Evolutionary conservation across 2,113 vertebrate genomes (phyloP).

Genomic region (Stegastes partitus): DNA sequence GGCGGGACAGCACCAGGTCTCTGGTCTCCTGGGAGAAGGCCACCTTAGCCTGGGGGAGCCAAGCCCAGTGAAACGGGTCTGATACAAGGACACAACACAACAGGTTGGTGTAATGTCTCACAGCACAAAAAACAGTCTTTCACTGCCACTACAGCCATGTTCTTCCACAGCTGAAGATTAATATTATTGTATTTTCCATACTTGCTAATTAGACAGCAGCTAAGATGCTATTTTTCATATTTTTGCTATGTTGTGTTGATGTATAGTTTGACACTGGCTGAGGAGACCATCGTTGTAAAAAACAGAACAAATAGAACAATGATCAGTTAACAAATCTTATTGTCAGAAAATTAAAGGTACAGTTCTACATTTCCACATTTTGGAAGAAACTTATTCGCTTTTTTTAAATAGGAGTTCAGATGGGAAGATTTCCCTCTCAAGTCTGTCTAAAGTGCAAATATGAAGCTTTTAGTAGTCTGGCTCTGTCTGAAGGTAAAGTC

Average conservation of each 20-base stretch:
- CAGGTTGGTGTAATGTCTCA: background rate
- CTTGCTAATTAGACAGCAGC: too few species aligned
- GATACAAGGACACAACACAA: constrained; percentile 8
- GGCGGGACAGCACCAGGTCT: constrained; percentile 91
- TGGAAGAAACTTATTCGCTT: too few species aligned
- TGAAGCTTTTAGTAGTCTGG: too few species aligned
- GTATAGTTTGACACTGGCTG: background rate
- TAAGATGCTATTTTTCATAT: too few species aligned
- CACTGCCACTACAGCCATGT: background rate
- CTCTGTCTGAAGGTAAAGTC: too few species aligned
- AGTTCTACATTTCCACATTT: too few species aligned
- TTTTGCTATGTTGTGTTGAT: too few species aligned
- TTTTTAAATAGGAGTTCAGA: too few species aligned
- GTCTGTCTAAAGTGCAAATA: too few species aligned
- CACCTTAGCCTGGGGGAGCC: constrained; percentile 96
- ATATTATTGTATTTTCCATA: too few species aligned
- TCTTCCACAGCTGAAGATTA: background rate
- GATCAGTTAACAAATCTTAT: background rate
- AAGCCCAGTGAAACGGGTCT: constrained; percentile 99
- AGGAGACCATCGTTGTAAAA: background rate
- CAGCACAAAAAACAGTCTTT: background rate
- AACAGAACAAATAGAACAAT: background rate
- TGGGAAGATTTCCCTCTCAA: too few species aligned
- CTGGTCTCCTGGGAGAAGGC: constrained; percentile 95
- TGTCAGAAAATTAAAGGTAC: too few species aligned